Evolutionary conservation across 2,113 vertebrate species (phyloP).

Genomic region (Romanogobio albipinnatus): DNA sequence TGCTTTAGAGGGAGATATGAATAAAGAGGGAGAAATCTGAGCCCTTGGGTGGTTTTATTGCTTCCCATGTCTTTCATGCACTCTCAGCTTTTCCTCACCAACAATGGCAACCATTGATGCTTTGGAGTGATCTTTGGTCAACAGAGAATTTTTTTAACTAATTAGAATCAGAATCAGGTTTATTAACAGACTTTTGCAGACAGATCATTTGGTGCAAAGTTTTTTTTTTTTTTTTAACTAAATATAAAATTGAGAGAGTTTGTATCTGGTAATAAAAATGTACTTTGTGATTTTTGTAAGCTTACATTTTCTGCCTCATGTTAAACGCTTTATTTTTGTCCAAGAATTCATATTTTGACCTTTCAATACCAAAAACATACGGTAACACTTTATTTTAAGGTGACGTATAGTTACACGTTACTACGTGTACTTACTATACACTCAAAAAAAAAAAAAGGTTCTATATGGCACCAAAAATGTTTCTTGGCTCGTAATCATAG

Average conservation of each 20-base stretch:
- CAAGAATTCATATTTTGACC: background rate
- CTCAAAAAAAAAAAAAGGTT: too few relatives aligned
- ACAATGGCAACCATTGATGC: conserved; percentile 54
- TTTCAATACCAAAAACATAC: background rate
- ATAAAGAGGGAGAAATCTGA: conserved; percentile 51
- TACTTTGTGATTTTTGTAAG: background rate
- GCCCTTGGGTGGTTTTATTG: conserved; percentile 48
- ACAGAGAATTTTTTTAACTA: conserved; percentile 5
- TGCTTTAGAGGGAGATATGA: conserved; percentile 45
- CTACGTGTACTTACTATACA: too few relatives aligned
- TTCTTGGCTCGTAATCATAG: too few relatives aligned
- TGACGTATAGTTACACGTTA: too few relatives aligned
- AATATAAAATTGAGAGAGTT: background rate
- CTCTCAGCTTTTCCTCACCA: conserved; percentile 43
- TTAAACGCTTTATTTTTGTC: background rate
- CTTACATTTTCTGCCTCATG: background rate
- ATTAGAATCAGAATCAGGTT: conserved; percentile 12
- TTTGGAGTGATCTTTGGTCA: conserved; percentile 57
- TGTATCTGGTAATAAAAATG: background rate
- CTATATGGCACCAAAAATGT: too few relatives aligned
- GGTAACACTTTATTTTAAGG: too few relatives aligned
- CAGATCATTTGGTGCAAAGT: background rate
- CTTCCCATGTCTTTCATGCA: conserved; percentile 30
- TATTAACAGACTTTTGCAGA: background rate
- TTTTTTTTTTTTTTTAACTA: background rate